Conservation (phyloP, 1,140 invertebrate species). For the Spodoptera frugiperda region DNA sequence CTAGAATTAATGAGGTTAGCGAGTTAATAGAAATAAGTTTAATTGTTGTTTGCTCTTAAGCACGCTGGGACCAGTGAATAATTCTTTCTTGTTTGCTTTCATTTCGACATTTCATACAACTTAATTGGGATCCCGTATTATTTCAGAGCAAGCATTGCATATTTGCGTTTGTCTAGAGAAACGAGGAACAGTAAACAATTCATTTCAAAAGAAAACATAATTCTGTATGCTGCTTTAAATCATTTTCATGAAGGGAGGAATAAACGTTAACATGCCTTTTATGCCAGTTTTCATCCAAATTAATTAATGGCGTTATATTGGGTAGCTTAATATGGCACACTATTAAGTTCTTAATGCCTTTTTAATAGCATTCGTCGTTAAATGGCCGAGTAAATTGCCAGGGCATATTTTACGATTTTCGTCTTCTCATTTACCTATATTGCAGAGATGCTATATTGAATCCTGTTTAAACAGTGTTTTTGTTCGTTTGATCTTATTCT, state of each 20-base stretch:
- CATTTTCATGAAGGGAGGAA: too few species aligned
- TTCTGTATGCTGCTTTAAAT: neutral
- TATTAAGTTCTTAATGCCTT: neutral
- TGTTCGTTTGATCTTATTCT: too few species aligned
- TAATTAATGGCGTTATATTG: neutral
- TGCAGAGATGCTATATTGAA: neutral
- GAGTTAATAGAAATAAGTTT: slow-evolving; percentile 51
- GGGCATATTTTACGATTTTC: neutral
- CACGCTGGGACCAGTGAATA: neutral
- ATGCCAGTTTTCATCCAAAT: neutral
- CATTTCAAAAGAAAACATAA: slow-evolving; percentile 16
- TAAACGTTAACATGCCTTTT: neutral
- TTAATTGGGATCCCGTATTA: slow-evolving; percentile 30
- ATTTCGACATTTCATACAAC: slow-evolving; percentile 31
- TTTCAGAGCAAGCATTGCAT: slow-evolving; percentile 17
- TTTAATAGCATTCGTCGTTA: neutral
- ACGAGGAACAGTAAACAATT: slow-evolving; percentile 29
- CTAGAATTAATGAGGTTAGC: slow-evolving; percentile 49
- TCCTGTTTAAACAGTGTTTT: too few species aligned
- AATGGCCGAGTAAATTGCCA: neutral
- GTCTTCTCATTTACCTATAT: neutral
- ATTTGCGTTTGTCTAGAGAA: slow-evolving; percentile 3
- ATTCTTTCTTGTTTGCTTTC: neutral
- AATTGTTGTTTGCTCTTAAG: slow-evolving; percentile 33
- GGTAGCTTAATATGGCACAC: neutral